Evolutionary conservation across 2,888 invertebrate species (phyloP).

Genomic region (Tholera decimalis): DNA sequence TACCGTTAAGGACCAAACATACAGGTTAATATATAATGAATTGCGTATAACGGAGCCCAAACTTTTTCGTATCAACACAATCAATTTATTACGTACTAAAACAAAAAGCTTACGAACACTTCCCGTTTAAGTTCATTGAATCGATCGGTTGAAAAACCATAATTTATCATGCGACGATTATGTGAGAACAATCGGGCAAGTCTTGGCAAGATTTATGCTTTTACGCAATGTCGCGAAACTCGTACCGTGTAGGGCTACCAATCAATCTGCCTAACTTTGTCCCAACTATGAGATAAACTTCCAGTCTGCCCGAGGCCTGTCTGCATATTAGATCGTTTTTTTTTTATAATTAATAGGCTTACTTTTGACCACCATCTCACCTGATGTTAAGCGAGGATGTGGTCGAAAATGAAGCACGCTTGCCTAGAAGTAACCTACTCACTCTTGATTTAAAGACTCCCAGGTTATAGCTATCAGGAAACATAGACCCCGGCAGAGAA

Average conservation of each 20-base stretch:
- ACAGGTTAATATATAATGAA: conserved; percentile 48
- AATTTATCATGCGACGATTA: conserved; percentile 63
- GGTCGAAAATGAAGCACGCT: too few relatives aligned
- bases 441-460: too few relatives aligned
- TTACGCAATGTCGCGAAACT: conserved; percentile 54
- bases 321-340: too few relatives aligned
- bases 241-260: conserved; percentile 51
- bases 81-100: conserved; percentile 56
- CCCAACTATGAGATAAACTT: too few relatives aligned
- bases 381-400: too few relatives aligned
- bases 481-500: too few relatives aligned
- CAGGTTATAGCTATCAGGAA: too few relatives aligned
- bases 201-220: conserved; percentile 55
- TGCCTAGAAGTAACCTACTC: too few relatives aligned
- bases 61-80: conserved; percentile 40
- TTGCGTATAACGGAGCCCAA: conserved; percentile 50
- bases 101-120: conserved; percentile 42
- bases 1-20: conserved; percentile 32
- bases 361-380: too few relatives aligned
- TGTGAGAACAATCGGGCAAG: conserved; percentile 64
- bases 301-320: too few relatives aligned
- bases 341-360: too few relatives aligned
- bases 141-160: conserved; percentile 58
- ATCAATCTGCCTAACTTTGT: background rate
- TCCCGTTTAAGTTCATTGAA: conserved; percentile 63